Conservation (phyloP, 2,797 vertebrate genomes). For the Rhabdomys pumilio region DNA sequence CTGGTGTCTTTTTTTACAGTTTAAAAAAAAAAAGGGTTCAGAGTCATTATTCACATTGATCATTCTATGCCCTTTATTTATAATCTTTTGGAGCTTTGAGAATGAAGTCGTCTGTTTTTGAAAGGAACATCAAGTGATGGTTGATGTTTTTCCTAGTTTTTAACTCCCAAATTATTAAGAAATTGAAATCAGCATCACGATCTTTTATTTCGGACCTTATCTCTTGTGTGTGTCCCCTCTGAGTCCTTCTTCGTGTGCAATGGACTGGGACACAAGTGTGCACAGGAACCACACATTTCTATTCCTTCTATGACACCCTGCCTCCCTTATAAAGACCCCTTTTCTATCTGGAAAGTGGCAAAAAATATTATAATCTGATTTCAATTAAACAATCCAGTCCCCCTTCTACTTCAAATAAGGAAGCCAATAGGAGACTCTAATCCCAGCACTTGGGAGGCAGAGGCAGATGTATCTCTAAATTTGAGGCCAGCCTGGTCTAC, state of each 20-base stretch:
- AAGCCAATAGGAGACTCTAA: slow-evolving; percentile 70
- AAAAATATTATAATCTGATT: slow-evolving; percentile 81
- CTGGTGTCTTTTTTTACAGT: background rate
- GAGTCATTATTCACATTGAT: slow-evolving; percentile 70
- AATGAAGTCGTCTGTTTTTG: slow-evolving; percentile 48
- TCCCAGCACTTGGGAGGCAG: background rate
- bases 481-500: background rate
- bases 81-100: background rate
- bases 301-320: background rate
- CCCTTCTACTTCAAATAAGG: slow-evolving; percentile 76
- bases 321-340: slow-evolving; percentile 15
- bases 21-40: slow-evolving; percentile 53
- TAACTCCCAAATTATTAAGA: slow-evolving; percentile 22
- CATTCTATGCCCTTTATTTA: background rate
- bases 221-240: too few relatives aligned
- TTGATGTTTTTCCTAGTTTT: slow-evolving; percentile 33
- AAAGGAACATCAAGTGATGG: slow-evolving; percentile 77
- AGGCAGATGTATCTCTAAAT: background rate
- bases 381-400: slow-evolving; percentile 69
- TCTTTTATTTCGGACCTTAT: background rate
- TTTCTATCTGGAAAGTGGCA: slow-evolving; percentile 80
- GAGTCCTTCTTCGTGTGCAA: background rate
- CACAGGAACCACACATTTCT: background rate
- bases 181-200: background rate
- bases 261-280: background rate